Conservation (phyloP, 2,113 vertebrate species). For the Chaetodon trifascialis region DNA sequence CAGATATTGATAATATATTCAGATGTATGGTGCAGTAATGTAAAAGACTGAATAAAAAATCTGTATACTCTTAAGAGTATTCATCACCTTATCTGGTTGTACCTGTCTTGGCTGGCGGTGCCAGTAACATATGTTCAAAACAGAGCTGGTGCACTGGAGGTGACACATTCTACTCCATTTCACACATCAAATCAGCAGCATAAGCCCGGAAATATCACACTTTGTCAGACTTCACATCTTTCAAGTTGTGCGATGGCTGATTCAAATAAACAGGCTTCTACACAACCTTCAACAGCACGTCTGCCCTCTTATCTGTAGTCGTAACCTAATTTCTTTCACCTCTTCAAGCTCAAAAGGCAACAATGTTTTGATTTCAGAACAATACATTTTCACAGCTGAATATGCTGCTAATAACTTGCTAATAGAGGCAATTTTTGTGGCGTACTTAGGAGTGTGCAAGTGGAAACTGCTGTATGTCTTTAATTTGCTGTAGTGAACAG, state of each 20-base stretch:
- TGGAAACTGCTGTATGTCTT: background rate
- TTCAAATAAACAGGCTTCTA: conserved; percentile 18
- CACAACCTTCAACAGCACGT: background rate
- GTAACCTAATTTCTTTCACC: background rate
- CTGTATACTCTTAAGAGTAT: background rate
- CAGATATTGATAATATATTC: background rate
- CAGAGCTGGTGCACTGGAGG: background rate
- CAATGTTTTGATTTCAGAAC: background rate
- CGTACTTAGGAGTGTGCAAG: background rate
- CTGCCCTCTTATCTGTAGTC: background rate
- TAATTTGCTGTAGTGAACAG: background rate
- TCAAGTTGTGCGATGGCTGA: background rate
- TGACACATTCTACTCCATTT: conserved; percentile 32
- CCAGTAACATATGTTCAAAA: conserved; percentile 16
- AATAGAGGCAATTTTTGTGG: background rate
- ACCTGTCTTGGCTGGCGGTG: conserved; percentile 13
- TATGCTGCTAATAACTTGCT: background rate
- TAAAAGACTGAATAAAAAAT: background rate
- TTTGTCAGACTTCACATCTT: conserved; percentile 35
- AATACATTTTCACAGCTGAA: background rate
- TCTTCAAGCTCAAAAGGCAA: background rate
- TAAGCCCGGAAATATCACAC: conserved; percentile 19
- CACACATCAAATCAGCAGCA: conserved; percentile 54
- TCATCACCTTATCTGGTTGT: background rate
- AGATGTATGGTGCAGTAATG: background rate